phyloP scores from a whole-genome alignment of 2,797 vertebrate species.

The Pitangus sulphuratus region DNA sequence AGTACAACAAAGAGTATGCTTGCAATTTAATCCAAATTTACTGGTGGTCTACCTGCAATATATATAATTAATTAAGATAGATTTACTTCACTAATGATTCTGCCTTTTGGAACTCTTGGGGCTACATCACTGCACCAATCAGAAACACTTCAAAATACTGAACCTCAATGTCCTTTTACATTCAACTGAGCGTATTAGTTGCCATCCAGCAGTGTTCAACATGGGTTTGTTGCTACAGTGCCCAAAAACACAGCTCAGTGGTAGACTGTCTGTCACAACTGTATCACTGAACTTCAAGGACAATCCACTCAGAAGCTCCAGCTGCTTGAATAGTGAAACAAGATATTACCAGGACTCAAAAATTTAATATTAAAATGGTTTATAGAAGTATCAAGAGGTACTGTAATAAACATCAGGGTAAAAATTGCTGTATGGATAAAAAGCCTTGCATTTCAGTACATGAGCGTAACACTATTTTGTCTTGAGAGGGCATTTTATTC shows the following conservation, averaged over 20 bases:
- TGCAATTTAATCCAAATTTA: neutral
- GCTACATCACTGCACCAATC: neutral
- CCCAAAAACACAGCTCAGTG: rapidly evolving
- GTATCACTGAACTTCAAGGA: neutral
- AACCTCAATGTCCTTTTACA: neutral
- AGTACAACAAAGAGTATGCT: neutral
- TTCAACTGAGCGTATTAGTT: neutral
- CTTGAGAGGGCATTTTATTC: neutral
- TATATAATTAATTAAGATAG: neutral
- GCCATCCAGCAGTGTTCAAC: rapidly evolving
- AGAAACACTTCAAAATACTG: neutral
- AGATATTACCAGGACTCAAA: neutral
- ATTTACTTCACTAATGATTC: neutral
- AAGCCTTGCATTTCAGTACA: neutral
- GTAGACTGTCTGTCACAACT: neutral
- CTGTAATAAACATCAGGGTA: neutral
- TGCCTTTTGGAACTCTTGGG: neutral
- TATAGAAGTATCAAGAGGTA: neutral
- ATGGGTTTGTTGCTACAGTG: neutral
- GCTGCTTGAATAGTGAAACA: neutral
- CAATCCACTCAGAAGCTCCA: neutral
- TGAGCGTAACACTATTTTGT: rapidly evolving
- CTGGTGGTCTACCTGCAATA: neutral
- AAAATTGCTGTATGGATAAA: neutral
- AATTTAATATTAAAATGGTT: neutral